These are phyloP conservation scores for Lophotriccus pileatus DNA, from an alignment of 2,797 vertebrate genomes.

Conservation along the genomic window DNA sequence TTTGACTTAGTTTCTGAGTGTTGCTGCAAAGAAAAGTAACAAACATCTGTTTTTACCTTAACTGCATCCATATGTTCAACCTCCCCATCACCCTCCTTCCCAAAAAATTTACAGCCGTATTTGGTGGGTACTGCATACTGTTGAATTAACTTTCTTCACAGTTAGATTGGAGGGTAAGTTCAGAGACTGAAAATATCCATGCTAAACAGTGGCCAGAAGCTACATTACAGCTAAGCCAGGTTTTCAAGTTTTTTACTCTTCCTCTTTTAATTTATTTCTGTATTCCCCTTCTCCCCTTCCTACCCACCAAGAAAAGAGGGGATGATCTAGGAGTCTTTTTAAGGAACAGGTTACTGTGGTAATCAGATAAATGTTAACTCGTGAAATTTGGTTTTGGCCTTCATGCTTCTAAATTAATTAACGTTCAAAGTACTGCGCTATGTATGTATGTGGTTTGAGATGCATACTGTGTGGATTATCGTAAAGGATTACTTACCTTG, in stretches of 20 bases:
- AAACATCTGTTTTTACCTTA: conserved; percentile 77
- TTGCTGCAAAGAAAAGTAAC: conserved; percentile 75
- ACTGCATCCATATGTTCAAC: conserved; percentile 78
- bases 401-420: conserved; percentile 47
- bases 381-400: conserved; percentile 18
- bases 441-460: conserved; percentile 10
- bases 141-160: conserved; percentile 72
- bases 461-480: neutral
- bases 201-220: conserved; percentile 41
- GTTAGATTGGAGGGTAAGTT: conserved; percentile 57
- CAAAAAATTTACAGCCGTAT: conserved; percentile 71
- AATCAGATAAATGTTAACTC: neutral
- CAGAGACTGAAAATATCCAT: conserved; percentile 32
- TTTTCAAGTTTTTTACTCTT: neutral
- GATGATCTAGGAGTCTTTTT: neutral
- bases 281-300: neutral
- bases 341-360: neutral
- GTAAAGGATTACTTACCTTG: conserved; percentile 32
- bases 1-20: conserved; percentile 71
- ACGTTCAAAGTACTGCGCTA: conserved; percentile 9
- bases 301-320: neutral
- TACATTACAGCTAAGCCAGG: neutral
- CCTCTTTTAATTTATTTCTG: neutral
- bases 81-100: conserved; percentile 59
- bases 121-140: conserved; percentile 58